A percentile compares a stretch with the other conserved stretches of the same genome.
Evolutionary conservation across 2,797 vertebrate species (phyloP).

Genomic region (Eutrigla gurnardus): DNA sequence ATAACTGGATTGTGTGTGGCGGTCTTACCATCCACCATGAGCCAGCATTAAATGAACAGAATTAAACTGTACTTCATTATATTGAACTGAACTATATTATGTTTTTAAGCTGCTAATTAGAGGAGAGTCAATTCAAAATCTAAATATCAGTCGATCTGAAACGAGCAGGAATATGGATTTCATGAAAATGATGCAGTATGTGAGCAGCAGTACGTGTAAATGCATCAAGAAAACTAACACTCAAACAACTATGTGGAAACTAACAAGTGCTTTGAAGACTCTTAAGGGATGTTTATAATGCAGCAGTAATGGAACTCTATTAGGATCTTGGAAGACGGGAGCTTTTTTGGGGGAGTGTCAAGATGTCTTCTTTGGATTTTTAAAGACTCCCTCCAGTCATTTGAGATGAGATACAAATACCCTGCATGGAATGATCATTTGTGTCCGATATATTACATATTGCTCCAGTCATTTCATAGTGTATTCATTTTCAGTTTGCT

Average conservation of each 20-base stretch:
- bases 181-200: background rate
- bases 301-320: background rate
- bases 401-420: background rate
- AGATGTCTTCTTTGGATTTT: constrained; percentile 5
- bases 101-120: background rate
- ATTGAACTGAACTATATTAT: background rate
- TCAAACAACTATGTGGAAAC: background rate
- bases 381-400: background rate
- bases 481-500: too few species aligned
- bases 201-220: background rate
- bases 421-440: background rate
- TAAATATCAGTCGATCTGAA: constrained; percentile 2
- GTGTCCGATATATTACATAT: background rate
- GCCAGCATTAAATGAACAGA: background rate
- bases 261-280: background rate
- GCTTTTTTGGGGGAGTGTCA: background rate
- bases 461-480: too few species aligned
- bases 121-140: background rate
- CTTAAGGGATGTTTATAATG: background rate
- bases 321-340: background rate
- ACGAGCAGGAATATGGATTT: background rate
- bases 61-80: background rate
- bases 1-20: constrained; percentile 5
- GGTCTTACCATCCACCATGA: constrained; percentile 8
- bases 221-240: background rate